Evolutionary conservation across 2,113 vertebrate genomes (phyloP).

Genomic region (Picathartes gymnocephalus): DNA sequence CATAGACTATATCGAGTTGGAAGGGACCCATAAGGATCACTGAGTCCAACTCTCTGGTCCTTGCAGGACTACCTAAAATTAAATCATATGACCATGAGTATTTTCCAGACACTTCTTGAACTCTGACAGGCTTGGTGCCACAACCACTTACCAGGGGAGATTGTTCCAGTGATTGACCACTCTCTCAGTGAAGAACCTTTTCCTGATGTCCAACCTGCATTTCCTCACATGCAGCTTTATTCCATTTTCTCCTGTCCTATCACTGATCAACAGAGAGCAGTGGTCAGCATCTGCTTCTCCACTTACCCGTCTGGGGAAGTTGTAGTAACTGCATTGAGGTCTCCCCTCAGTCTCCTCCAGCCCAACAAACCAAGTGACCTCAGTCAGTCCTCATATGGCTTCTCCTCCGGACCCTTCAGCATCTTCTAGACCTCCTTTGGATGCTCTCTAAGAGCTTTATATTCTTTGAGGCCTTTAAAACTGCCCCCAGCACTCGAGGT

Average conservation of each 20-base stretch:
- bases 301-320: not conserved
- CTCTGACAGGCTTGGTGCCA: not conserved
- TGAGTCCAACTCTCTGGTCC: not conserved
- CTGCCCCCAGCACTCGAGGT: rapidly evolving
- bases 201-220: not conserved
- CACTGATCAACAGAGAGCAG: not conserved
- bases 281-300: not conserved
- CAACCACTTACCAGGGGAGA: not conserved
- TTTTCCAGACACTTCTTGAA: not conserved
- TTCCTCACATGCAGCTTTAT: not conserved
- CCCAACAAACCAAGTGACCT: not conserved
- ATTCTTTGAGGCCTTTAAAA: not conserved
- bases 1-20: not conserved
- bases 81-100: not conserved
- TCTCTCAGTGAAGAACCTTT: not conserved
- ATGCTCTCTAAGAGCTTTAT: not conserved
- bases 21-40: not conserved
- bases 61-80: not conserved
- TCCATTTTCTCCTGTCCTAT: not conserved
- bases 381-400: not conserved
- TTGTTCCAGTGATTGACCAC: not conserved
- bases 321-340: not conserved
- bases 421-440: not conserved
- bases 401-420: not conserved
- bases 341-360: not conserved